Evolutionary conservation across 1,140 invertebrate genomes (phyloP).

Genomic region (Drosophila mojavensis): DNA sequence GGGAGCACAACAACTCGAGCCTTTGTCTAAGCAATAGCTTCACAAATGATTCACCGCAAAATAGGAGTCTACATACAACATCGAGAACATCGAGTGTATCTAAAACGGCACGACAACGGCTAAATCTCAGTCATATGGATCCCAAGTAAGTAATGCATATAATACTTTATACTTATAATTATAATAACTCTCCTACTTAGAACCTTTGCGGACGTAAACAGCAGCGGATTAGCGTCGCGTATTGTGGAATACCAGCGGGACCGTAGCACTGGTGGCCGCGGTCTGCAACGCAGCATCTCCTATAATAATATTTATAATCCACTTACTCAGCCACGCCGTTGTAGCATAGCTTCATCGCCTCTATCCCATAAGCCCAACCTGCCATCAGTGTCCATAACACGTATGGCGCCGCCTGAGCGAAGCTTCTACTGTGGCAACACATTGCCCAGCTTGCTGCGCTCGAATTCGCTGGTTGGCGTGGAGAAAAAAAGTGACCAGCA

Average conservation of each 20-base stretch:
- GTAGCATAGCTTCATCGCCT: conserved; percentile 57
- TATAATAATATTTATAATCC: conserved; percentile 74
- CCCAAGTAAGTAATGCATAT: conserved; percentile 53
- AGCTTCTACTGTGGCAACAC: conserved; percentile 71
- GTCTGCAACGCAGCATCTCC: conserved; percentile 73
- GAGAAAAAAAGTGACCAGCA: conserved; percentile 59
- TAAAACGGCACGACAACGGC: conserved; percentile 50
- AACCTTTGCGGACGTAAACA: conserved; percentile 84
- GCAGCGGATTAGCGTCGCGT: conserved; percentile 83
- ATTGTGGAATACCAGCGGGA: conserved; percentile 84
- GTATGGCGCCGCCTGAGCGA: conserved; percentile 82
- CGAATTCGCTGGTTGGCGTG: conserved; percentile 71
- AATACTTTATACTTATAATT: neutral
- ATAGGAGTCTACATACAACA: conserved; percentile 28
- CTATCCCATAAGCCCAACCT: conserved; percentile 67
- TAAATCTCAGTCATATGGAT: conserved; percentile 75
- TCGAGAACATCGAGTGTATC: conserved; percentile 29
- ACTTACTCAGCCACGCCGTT: conserved; percentile 70
- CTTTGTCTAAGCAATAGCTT: conserved; percentile 17
- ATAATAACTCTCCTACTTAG: conserved; percentile 33
- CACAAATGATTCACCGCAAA: conserved; percentile 8
- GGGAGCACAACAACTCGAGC: conserved; percentile 47
- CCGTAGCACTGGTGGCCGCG: conserved; percentile 20
- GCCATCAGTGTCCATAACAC: conserved; percentile 75
- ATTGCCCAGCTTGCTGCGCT: conserved; percentile 70